Percentiles rank a stretch among this genome's conserved stretches.
phyloP scores from a whole-genome alignment of 2,797 vertebrate genomes.

The Coreius guichenoti region DNA sequence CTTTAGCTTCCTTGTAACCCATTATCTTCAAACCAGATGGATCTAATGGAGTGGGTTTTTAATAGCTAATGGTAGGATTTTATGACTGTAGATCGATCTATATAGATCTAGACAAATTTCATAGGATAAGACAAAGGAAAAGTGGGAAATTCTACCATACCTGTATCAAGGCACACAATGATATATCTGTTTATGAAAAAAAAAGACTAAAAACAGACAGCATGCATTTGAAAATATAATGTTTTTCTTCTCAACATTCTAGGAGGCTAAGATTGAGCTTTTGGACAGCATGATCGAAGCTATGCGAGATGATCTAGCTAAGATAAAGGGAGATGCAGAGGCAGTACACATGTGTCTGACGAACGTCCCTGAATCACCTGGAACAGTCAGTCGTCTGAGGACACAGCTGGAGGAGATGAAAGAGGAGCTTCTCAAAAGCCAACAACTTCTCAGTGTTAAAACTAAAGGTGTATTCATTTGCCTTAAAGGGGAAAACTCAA shows the following conservation, averaged over 20 bases:
- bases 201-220: neutral
- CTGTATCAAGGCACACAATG: neutral
- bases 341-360: constrained; percentile 77
- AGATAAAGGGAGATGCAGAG: constrained; percentile 85
- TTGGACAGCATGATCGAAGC: constrained; percentile 80
- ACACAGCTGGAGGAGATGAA: constrained; percentile 73
- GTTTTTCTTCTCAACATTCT: neutral
- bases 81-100: neutral
- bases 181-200: neutral
- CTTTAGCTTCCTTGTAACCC: neutral
- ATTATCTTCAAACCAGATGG: neutral
- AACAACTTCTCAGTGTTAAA: constrained; percentile 74
- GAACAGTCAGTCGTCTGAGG: constrained; percentile 69
- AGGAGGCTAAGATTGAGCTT: constrained; percentile 63
- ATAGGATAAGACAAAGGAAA: neutral
- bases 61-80: neutral
- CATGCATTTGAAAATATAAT: neutral
- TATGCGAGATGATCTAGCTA: constrained; percentile 81
- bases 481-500: neutral
- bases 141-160: neutral
- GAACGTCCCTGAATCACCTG: constrained; percentile 73
- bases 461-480: constrained; percentile 62
- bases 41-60: neutral
- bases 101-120: neutral
- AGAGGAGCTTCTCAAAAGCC: constrained; percentile 72